Percentiles rank a stretch among this genome's conserved stretches.
phyloP scores from a whole-genome alignment of 2,113 vertebrate species.

The Pelodiscus sinensis region DNA sequence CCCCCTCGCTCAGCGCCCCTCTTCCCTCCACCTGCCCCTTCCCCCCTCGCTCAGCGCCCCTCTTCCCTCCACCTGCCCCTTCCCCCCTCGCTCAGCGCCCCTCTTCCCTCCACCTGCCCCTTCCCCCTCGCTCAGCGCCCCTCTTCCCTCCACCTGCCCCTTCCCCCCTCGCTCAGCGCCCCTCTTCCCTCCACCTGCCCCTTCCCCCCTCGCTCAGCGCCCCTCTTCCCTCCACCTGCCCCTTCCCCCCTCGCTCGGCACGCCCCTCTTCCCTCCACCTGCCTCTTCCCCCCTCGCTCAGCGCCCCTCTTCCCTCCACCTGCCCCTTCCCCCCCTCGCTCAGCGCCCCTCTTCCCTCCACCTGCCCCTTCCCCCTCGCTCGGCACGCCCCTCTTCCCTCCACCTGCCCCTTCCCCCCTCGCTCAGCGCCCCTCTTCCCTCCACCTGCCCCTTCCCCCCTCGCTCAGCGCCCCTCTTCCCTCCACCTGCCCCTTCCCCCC shows the following conservation, averaged over 20 bases:
- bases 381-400: neutral
- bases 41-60: neutral
- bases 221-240: neutral
- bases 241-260: neutral
- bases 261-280: neutral
- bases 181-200: neutral
- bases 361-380: neutral
- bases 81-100: neutral
- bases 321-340: neutral
- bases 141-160: neutral
- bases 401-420: neutral
- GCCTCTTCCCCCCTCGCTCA: neutral
- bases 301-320: neutral
- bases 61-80: neutral
- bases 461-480: neutral
- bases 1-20: neutral
- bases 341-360: neutral
- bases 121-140: neutral
- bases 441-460: neutral
- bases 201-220: neutral
- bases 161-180: neutral
- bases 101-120: neutral
- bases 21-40: neutral
- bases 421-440: neutral
- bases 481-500: neutral